phyloP scores from a whole-genome alignment of 2,888 invertebrate genomes.

The Drosophila infuscata region DNA sequence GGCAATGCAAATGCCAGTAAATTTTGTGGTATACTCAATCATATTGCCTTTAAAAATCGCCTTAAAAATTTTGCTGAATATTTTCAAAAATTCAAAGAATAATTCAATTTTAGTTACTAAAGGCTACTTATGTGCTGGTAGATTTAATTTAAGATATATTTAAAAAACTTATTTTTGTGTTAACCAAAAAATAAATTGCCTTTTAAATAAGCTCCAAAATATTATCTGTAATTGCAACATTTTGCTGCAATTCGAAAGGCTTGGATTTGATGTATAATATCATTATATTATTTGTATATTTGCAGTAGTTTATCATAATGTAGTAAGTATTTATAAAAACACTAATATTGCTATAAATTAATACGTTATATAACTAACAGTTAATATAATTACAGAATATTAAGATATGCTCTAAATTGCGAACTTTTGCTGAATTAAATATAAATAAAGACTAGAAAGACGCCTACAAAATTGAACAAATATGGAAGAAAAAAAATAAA shows the following conservation, averaged over 20 bases:
- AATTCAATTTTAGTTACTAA: not conserved
- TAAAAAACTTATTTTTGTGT: not conserved
- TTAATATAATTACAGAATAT: constrained; percentile 10
- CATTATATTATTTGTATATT: constrained; percentile 12
- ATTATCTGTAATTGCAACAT: constrained; percentile 35
- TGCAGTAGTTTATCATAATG: constrained; percentile 27
- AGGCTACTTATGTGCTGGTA: constrained; percentile 3
- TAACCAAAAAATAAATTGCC: not conserved
- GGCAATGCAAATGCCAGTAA: constrained; percentile 53
- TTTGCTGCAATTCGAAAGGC: constrained; percentile 39
- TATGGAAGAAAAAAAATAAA: not conserved
- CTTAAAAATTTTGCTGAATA: constrained; percentile 9
- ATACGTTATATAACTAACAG: constrained; percentile 40
- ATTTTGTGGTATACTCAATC: constrained; percentile 53
- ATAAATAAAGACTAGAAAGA: constrained; percentile 43
- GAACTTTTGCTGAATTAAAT: constrained; percentile 14
- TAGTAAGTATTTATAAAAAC: constrained; percentile 43
- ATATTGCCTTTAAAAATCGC: constrained; percentile 22
- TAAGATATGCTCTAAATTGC: constrained; percentile 11
- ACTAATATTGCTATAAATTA: constrained; percentile 57
- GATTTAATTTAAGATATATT: not conserved
- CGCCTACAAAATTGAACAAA: constrained; percentile 14
- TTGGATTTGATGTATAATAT: constrained; percentile 16
- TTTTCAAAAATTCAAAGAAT: not conserved
- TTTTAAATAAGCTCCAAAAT: not conserved